These are phyloP conservation scores for Dinothrombium tinctorium DNA, from an alignment of 1,140 invertebrate species.

Conservation along the genomic window DNA sequence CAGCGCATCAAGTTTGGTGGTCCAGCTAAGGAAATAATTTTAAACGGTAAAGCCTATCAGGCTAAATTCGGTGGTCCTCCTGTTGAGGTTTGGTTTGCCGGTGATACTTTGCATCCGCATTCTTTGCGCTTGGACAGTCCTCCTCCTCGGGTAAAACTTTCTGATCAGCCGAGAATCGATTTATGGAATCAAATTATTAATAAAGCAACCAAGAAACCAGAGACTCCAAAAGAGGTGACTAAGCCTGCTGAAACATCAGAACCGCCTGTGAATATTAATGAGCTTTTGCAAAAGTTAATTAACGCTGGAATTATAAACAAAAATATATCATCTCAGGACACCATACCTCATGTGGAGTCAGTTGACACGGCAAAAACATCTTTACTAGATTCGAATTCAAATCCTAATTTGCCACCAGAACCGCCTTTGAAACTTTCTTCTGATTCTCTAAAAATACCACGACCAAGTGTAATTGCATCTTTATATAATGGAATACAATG, in stretches of 20 bases:
- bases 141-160: constrained; percentile 37
- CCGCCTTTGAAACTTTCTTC: constrained; percentile 1
- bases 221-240: constrained; percentile 12
- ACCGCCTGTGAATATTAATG: constrained; percentile 41
- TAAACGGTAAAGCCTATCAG: constrained; percentile 60
- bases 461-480: constrained; percentile 10
- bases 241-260: constrained; percentile 11
- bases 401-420: not conserved
- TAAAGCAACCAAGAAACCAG: not conserved
- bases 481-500: constrained; percentile 78
- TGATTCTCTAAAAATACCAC: constrained; percentile 5
- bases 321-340: not conserved
- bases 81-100: constrained; percentile 49
- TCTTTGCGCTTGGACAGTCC: constrained; percentile 56
- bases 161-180: constrained; percentile 18
- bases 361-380: not conserved
- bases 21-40: constrained; percentile 67
- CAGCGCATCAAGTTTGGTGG: constrained; percentile 59
- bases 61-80: constrained; percentile 78
- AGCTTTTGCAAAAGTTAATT: constrained; percentile 55
- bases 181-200: constrained; percentile 6
- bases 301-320: constrained; percentile 50
- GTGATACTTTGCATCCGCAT: constrained; percentile 38
- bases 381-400: not conserved
- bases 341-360: not conserved